Evolutionary conservation across 2,888 invertebrate genomes (phyloP).

Genomic region (Stegana nigrithorax): DNA sequence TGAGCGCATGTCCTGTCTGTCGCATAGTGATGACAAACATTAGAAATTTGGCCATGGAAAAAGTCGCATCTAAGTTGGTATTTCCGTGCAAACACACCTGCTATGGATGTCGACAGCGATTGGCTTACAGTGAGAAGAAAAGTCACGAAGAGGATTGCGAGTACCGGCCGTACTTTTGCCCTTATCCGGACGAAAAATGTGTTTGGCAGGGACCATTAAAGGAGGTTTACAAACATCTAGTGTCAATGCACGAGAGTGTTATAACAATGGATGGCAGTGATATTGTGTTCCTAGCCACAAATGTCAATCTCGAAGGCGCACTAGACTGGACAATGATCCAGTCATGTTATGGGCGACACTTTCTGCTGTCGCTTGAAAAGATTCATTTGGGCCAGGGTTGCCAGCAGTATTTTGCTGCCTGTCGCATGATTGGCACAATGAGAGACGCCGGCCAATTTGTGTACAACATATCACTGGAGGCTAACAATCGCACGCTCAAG

Average conservation of each 20-base stretch:
- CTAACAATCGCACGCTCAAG: conserved; percentile 70
- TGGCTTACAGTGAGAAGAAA: conserved; percentile 95
- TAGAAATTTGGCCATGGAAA: conserved; percentile 98
- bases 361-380: conserved; percentile 98
- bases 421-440: conserved; percentile 97
- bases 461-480: conserved; percentile 87
- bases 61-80: conserved; percentile 97
- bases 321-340: conserved; percentile 99
- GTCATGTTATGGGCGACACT: conserved; percentile 98
- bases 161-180: conserved; percentile 97
- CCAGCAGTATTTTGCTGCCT: conserved; percentile 97
- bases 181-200: conserved; percentile 99
- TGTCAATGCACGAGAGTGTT: conserved; percentile 96
- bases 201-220: conserved; percentile 99
- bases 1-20: conserved; percentile 97
- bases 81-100: conserved; percentile 98
- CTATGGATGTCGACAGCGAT: conserved; percentile 90
- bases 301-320: conserved; percentile 99
- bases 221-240: conserved; percentile 98
- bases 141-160: conserved; percentile 99
- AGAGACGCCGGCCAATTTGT: conserved; percentile 99
- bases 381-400: conserved; percentile 97
- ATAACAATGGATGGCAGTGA: conserved; percentile 99
- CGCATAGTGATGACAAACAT: conserved; percentile 96
- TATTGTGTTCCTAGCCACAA: conserved; percentile 98